Conservation (phyloP, 2,888 invertebrate species). For the Dicyrtomina minuta region DNA sequence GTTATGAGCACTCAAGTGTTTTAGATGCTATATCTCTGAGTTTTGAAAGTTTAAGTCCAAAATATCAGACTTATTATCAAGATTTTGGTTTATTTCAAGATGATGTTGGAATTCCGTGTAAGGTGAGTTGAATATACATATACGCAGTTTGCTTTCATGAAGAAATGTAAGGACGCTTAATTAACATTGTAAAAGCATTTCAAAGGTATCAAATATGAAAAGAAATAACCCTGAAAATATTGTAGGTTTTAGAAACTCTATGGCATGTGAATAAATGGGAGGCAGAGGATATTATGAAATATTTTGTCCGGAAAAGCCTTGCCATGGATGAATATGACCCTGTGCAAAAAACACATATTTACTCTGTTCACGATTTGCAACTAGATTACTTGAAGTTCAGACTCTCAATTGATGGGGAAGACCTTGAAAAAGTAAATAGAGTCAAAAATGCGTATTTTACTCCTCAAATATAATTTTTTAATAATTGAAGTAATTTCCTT, state of each 20-base stretch:
- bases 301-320: constrained; percentile 68
- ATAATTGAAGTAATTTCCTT: neutral
- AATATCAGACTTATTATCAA: constrained; percentile 60
- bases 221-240: neutral
- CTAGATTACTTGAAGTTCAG: constrained; percentile 64
- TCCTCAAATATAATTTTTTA: no score
- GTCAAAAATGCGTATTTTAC: no score
- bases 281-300: constrained; percentile 66
- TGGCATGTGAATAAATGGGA: constrained; percentile 60
- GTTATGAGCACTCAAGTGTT: constrained; percentile 55
- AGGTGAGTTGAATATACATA: constrained; percentile 57
- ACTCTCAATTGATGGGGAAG: constrained; percentile 22
- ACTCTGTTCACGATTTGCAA: constrained; percentile 71
- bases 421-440: constrained; percentile 11
- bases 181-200: no score
- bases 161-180: no score
- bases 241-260: constrained; percentile 60
- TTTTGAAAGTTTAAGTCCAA: constrained; percentile 61
- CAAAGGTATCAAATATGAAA: no score
- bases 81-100: constrained; percentile 68
- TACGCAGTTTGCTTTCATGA: no score
- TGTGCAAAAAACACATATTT: constrained; percentile 65
- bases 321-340: constrained; percentile 66
- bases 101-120: constrained; percentile 68
- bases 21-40: constrained; percentile 65